These are phyloP conservation scores for Anas platyrhynchos DNA, from an alignment of 2,113 vertebrate genomes.

Conservation along the genomic window DNA sequence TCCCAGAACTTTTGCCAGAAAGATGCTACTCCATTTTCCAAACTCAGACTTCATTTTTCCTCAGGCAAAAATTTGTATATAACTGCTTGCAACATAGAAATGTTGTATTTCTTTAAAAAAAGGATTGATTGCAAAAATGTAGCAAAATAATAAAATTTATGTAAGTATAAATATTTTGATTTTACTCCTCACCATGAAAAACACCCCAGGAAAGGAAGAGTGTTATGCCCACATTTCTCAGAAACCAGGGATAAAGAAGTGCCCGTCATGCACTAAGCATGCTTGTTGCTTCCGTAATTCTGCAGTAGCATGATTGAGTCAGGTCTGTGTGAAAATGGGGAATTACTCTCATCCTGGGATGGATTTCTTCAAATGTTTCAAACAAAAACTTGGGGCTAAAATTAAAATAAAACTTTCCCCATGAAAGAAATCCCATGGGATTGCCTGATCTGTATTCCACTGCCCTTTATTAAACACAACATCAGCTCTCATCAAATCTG, in stretches of 20 bases:
- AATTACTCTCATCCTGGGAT: neutral
- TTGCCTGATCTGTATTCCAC: neutral
- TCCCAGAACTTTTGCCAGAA: neutral
- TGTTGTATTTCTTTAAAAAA: neutral
- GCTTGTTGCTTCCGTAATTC: neutral
- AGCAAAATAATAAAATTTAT: neutral
- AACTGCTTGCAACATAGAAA: neutral
- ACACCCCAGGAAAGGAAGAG: neutral
- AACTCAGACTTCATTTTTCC: neutral
- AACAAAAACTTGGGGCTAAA: neutral
- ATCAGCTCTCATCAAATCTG: neutral
- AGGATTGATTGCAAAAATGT: neutral
- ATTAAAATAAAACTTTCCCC: fast-evolving
- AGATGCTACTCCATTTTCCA: neutral
- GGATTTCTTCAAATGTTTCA: neutral
- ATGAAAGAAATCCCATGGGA: neutral
- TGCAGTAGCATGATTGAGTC: neutral
- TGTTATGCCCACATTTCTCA: neutral
- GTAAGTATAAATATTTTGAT: neutral
- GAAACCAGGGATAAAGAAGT: neutral
- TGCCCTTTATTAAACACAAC: neutral
- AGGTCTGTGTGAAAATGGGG: neutral
- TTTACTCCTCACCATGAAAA: neutral
- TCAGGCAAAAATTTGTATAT: neutral
- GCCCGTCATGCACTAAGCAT: neutral